Evolutionary conservation across 1,140 invertebrate genomes (phyloP).

Genomic region (Aporrectodea caliginosa): DNA sequence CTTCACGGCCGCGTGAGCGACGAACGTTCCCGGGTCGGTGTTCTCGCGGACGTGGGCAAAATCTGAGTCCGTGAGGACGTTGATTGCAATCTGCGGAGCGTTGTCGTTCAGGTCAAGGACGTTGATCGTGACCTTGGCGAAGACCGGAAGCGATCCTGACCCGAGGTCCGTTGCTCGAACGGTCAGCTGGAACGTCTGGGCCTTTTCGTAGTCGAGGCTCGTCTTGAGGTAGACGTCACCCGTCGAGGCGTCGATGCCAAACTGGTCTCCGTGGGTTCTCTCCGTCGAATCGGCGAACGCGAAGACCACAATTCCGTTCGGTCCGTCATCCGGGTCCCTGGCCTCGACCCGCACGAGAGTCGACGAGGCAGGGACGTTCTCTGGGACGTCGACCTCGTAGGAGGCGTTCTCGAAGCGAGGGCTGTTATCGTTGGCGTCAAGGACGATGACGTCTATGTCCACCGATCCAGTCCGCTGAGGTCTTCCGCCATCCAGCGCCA

Average conservation of each 20-base stretch:
- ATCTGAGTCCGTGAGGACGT: slow-evolving; percentile 36
- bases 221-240: slow-evolving; percentile 50
- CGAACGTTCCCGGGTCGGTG: slow-evolving; percentile 35
- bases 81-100: slow-evolving; percentile 24
- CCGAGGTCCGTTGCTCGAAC: slow-evolving; percentile 28
- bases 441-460: slow-evolving; percentile 13
- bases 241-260: slow-evolving; percentile 29
- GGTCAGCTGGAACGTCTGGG: slow-evolving; percentile 42
- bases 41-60: slow-evolving; percentile 34
- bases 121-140: slow-evolving; percentile 59
- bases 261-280: slow-evolving; percentile 7
- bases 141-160: slow-evolving; percentile 67
- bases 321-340: slow-evolving; percentile 22
- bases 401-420: slow-evolving; percentile 22
- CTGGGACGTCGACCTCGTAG: slow-evolving; percentile 13
- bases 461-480: slow-evolving; percentile 11
- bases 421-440: slow-evolving; percentile 31
- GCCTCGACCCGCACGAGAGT: slow-evolving; percentile 13
- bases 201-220: slow-evolving; percentile 71
- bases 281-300: slow-evolving; percentile 13
- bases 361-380: slow-evolving; percentile 9
- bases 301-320: slow-evolving; percentile 17
- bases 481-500: slow-evolving; percentile 28
- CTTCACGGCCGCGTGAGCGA: slow-evolving; percentile 44
- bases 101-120: slow-evolving; percentile 33